A percentile compares a stretch with the other conserved stretches of the same genome.
Conservation (phyloP, 2,113 vertebrate genomes). For the Cinclus mexicanus region DNA sequence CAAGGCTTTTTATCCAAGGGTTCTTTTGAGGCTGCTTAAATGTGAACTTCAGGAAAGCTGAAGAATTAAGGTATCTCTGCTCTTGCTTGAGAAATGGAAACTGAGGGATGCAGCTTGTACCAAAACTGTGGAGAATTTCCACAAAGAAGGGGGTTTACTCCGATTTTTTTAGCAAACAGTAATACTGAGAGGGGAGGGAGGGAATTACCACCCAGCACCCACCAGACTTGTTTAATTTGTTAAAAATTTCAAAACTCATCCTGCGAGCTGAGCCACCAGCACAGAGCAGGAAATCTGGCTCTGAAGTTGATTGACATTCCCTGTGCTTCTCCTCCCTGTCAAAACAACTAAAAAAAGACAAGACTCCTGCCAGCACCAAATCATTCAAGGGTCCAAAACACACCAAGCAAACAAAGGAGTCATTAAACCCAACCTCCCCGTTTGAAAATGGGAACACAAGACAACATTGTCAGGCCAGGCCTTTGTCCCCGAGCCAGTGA, state of each 20-base stretch:
- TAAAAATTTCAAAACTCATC: background rate
- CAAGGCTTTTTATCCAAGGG: background rate
- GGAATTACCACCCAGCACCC: background rate
- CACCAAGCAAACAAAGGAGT: slow-evolving; percentile 42
- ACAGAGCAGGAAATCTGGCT: background rate
- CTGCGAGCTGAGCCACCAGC: background rate
- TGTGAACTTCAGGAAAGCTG: background rate
- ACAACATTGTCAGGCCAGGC: slow-evolving; percentile 35
- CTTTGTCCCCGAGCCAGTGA: slow-evolving; percentile 46
- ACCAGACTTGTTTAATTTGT: background rate
- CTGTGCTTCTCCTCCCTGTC: slow-evolving; percentile 18
- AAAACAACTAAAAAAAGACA: background rate
- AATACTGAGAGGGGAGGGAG: rapidly evolving
- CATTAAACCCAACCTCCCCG: slow-evolving; percentile 35
- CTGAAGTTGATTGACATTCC: background rate
- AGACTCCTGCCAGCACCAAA: background rate
- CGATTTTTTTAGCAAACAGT: background rate
- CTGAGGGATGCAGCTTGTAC: background rate
- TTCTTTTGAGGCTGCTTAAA: background rate
- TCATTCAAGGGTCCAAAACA: slow-evolving; percentile 51
- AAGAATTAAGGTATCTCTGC: background rate
- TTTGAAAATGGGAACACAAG: slow-evolving; percentile 46
- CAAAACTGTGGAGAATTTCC: background rate
- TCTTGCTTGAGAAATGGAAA: background rate
- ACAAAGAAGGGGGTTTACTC: background rate